phyloP scores from a whole-genome alignment of 1,140 invertebrate species.

The Eurosta solidaginis region DNA sequence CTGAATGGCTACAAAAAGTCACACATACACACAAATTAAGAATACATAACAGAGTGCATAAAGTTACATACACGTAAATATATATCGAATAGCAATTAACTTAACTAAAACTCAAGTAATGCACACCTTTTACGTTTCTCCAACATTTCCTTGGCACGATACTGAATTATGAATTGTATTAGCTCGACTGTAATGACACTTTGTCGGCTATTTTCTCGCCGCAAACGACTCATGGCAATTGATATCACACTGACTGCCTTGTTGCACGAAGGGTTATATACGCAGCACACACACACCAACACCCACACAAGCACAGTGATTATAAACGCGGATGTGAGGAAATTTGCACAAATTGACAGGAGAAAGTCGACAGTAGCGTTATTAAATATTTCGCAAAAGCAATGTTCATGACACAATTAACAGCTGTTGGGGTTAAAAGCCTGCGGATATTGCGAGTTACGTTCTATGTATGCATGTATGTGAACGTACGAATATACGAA shows the following conservation, averaged over 20 bases:
- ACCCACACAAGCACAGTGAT: background rate
- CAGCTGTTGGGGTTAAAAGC: background rate
- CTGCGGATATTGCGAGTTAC: background rate
- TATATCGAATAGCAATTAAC: background rate
- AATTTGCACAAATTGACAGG: background rate
- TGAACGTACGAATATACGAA: background rate
- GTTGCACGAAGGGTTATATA: no score
- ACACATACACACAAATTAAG: no score
- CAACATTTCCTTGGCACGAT: slow-evolving; percentile 56
- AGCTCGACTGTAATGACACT: slow-evolving; percentile 58
- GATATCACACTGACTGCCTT: background rate
- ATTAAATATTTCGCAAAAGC: no score
- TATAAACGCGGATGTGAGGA: background rate
- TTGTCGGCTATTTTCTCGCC: slow-evolving; percentile 56
- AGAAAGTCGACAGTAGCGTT: background rate
- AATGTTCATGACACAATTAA: background rate
- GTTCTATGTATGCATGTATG: no score
- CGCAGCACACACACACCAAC: background rate
- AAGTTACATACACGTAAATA: no score
- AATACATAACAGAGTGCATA: no score
- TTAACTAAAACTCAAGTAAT: slow-evolving; percentile 28
- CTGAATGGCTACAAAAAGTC: background rate
- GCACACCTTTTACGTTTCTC: slow-evolving; percentile 59
- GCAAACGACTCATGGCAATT: slow-evolving; percentile 53
- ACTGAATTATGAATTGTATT: slow-evolving; percentile 60